Evolutionary conservation across 2,797 vertebrate species (phyloP).

Genomic region (Hypotaenidia okinawae): DNA sequence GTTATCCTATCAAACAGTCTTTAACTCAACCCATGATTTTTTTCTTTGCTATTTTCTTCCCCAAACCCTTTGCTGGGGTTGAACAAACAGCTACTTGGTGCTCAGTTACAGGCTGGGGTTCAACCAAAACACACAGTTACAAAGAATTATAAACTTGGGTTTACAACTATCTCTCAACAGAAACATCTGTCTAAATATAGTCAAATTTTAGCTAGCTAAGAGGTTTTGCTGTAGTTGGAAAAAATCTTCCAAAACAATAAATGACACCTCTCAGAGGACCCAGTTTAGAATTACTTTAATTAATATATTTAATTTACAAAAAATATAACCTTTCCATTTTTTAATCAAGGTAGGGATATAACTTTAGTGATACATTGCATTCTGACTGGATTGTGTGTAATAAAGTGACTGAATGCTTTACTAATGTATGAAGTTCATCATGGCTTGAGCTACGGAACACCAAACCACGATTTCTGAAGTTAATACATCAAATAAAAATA

Average conservation of each 20-base stretch:
- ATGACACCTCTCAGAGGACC: not conserved
- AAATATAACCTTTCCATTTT: not conserved
- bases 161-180: not conserved
- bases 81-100: no score
- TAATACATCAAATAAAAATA: not conserved
- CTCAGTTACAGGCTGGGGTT: no score
- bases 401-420: not conserved
- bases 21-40: no score
- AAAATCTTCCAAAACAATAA: not conserved
- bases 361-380: not conserved
- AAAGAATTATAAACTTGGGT: not conserved
- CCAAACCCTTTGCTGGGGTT: no score
- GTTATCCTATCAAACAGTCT: no score
- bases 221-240: not conserved
- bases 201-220: not conserved
- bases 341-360: not conserved
- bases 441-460: not conserved
- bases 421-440: not conserved
- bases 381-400: not conserved
- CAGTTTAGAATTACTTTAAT: not conserved
- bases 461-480: not conserved
- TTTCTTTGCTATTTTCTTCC: no score
- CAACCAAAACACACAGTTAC: not conserved
- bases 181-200: not conserved
- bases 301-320: not conserved